A percentile compares a stretch with the other conserved stretches of the same genome.
These are phyloP conservation scores for Nixonia krombeini DNA, from an alignment of 1,140 invertebrate species.

Conservation along the genomic window DNA sequence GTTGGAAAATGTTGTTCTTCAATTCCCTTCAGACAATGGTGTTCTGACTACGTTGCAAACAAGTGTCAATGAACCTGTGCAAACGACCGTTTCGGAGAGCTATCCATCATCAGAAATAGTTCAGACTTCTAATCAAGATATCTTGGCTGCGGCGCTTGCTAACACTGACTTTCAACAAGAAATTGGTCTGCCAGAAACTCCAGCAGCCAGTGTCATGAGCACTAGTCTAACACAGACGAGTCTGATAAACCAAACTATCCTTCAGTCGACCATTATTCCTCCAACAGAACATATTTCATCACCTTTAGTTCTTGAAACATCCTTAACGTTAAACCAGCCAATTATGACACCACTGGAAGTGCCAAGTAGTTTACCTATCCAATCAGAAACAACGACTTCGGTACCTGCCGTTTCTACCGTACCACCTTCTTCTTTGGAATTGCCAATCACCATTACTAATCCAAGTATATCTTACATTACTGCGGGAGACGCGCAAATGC, in stretches of 20 bases:
- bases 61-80: conserved; percentile 24
- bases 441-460: conserved; percentile 80
- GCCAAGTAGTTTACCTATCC: conserved; percentile 73
- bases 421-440: conserved; percentile 75
- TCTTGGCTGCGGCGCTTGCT: conserved; percentile 81
- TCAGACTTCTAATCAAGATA: conserved; percentile 76
- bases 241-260: conserved; percentile 64
- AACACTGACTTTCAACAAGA: conserved; percentile 83
- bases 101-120: conserved; percentile 48
- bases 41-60: conserved; percentile 49
- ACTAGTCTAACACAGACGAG: conserved; percentile 57
- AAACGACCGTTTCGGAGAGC: conserved; percentile 47
- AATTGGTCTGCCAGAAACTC: conserved; percentile 59
- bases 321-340: conserved; percentile 80
- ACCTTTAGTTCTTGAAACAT: conserved; percentile 79
- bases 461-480: conserved; percentile 75
- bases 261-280: conserved; percentile 66
- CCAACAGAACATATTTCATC: conserved; percentile 66
- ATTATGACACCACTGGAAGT: conserved; percentile 86
- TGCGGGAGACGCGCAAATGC: conserved; percentile 52
- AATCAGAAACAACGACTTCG: conserved; percentile 61
- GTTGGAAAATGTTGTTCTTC: conserved; percentile 69
- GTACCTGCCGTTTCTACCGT: conserved; percentile 61
- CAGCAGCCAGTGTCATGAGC: conserved; percentile 51
- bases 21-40: conserved; percentile 61